Percentiles rank a stretch among this genome's conserved stretches.
These are phyloP conservation scores for Glossophaga mutica DNA, from an alignment of 2,797 vertebrate species.

Conservation along the genomic window DNA sequence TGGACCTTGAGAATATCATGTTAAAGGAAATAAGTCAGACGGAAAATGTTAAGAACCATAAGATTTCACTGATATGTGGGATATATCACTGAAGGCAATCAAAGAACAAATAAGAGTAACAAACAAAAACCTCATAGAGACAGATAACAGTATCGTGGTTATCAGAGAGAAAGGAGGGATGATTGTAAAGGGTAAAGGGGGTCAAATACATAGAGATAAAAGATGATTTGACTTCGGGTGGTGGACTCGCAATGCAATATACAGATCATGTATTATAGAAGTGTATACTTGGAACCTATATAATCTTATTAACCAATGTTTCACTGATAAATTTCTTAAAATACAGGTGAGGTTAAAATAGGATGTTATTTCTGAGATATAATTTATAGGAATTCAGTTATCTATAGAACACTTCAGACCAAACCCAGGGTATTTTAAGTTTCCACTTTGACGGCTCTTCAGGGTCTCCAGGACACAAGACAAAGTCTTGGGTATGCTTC, in stretches of 20 bases:
- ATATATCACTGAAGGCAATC: not conserved
- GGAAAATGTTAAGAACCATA: not conserved
- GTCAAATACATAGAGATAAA: not conserved
- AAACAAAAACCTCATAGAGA: not conserved
- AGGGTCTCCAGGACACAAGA: not conserved
- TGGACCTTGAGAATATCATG: not conserved
- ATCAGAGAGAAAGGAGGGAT: not conserved
- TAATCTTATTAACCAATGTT: not conserved
- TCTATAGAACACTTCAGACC: not conserved
- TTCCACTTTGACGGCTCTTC: not conserved
- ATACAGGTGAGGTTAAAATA: not conserved
- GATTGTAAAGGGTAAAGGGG: not conserved
- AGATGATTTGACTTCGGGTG: not conserved
- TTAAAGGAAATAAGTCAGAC: not conserved
- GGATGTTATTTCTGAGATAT: not conserved
- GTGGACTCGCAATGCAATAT: not conserved
- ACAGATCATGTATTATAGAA: not conserved
- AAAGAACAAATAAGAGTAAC: not conserved
- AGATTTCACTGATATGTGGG: no score
- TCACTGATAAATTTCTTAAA: not conserved
- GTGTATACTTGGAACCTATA: not conserved
- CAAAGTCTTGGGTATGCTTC: not conserved
- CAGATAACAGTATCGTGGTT: not conserved
- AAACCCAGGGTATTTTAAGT: not conserved
- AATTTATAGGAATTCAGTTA: not conserved